Conservation (phyloP, 2,113 vertebrate species). For the Pollimyrus isidori region DNA sequence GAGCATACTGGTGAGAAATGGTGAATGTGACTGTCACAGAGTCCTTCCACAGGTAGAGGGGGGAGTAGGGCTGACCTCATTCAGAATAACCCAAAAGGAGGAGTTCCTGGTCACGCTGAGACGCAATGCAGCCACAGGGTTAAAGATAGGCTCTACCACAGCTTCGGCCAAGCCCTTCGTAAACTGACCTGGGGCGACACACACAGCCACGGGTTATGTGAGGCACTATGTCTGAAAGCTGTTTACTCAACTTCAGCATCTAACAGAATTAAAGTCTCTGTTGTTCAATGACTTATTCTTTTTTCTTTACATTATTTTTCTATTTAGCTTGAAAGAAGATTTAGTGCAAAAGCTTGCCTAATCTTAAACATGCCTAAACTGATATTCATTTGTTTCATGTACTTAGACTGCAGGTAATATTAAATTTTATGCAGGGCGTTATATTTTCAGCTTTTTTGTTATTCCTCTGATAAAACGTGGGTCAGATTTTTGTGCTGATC, state of each 20-base stretch:
- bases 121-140: conserved; percentile 82
- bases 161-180: conserved; percentile 84
- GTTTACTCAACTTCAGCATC: not conserved
- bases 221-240: not conserved
- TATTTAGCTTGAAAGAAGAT: not conserved
- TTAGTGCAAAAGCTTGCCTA: not conserved
- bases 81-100: conserved; percentile 89
- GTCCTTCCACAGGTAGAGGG: not conserved
- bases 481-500: not conserved
- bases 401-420: not conserved
- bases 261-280: not conserved
- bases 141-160: conserved; percentile 74
- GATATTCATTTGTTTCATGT: not conserved
- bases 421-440: not conserved
- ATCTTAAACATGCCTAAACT: too few species aligned
- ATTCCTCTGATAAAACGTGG: not conserved
- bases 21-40: not conserved
- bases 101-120: conserved; percentile 85
- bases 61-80: conserved; percentile 70
- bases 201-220: too few species aligned
- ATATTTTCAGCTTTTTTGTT: not conserved
- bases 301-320: not conserved
- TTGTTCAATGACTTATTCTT: not conserved
- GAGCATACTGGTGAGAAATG: not conserved
- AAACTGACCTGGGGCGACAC: conserved; percentile 73